Base-by-base conservation (phyloP, 30 jellyfish, hydroid and myxozoan species). In the Hydractinia echinata region DNA sequence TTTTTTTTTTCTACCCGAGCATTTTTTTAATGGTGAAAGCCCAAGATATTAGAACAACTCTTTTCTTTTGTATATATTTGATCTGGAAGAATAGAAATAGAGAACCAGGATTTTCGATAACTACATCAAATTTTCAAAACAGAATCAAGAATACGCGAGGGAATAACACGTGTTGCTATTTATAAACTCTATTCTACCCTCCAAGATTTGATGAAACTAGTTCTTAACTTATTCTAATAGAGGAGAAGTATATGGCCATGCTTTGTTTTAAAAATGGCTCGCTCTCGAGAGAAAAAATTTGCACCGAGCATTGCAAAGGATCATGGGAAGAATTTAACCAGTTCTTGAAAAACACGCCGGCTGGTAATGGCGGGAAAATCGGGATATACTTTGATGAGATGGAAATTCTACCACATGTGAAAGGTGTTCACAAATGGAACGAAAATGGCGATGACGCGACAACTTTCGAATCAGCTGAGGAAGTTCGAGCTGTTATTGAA, bases 241-340 rank as follows among this genome's bases (percentile, higher is more conserved):
- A 91, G 11, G 66, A 79, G 16, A 67, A 66, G 66, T 91, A 81
- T 68, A 91, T 91, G 97, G 94, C 97, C 6, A 70, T 91, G 83
- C 90, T 91, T 10, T 91, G 97, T 72, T 91, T 81, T 85, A 91
- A 91, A 82, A 91, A 91, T 70, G 97, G 97, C 55, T 91, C 97
- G 5, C 64, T 91, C 15, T 76, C 97, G 53, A 79, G 97, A 9
- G 94, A 91, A 55, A 56, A 67, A 64, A 81, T 91, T 66, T 79
- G 94, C 53, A 82, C 78, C 54, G 54, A 18, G 18, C 6, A 76
- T 5, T 84, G 85, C 50, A 44, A 73, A 15, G 83, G 84, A 3
- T 81, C 71, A 4, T 91, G 97, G 97, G 77, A 58, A 6, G 85
- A 69, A 44, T 91, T 91, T 62, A 87, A 91, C 54, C 60, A 61